phyloP scores from a whole-genome alignment of 2,888 invertebrate genomes.

The Latheticus oryzae region DNA sequence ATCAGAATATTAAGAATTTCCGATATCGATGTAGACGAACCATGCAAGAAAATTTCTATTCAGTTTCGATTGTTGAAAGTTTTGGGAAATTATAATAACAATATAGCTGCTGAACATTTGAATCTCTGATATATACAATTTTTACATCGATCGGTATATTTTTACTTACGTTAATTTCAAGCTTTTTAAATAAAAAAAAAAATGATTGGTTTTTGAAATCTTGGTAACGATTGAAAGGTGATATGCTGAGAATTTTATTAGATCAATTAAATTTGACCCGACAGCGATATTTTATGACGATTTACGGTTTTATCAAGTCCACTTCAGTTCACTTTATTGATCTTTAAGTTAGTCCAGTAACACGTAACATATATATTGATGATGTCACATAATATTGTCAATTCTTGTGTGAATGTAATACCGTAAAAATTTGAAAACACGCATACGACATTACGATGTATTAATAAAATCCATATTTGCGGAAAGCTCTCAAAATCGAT shows the following conservation, averaged over 20 bases:
- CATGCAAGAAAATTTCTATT: not conserved
- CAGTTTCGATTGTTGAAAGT: not conserved
- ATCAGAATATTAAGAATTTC: conserved; percentile 7
- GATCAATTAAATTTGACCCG: not conserved
- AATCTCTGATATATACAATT: too few species aligned
- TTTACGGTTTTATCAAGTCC: conserved; percentile 17
- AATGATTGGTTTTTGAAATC: too few species aligned
- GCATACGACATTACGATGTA: too few species aligned
- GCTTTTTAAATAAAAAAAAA: too few species aligned
- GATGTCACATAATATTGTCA: conserved; percentile 23
- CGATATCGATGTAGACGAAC: conserved; percentile 1
- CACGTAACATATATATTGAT: conserved; percentile 15
- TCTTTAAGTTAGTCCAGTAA: conserved; percentile 5
- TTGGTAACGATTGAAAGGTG: too few species aligned
- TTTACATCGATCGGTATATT: too few species aligned
- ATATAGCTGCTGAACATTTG: too few species aligned
- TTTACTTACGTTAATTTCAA: too few species aligned
- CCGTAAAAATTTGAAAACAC: not conserved
- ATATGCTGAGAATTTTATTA: too few species aligned
- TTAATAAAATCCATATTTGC: too few species aligned
- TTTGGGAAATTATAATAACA: conserved; percentile 3
- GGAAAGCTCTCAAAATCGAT: too few species aligned
- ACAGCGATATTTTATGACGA: conserved; percentile 11
- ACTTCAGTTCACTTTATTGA: conserved; percentile 28
- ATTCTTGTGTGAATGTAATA: conserved; percentile 4